These are phyloP conservation scores for Lycocorax pyrrhopterus DNA, from an alignment of 2,113 vertebrate species.

Conservation along the genomic window DNA sequence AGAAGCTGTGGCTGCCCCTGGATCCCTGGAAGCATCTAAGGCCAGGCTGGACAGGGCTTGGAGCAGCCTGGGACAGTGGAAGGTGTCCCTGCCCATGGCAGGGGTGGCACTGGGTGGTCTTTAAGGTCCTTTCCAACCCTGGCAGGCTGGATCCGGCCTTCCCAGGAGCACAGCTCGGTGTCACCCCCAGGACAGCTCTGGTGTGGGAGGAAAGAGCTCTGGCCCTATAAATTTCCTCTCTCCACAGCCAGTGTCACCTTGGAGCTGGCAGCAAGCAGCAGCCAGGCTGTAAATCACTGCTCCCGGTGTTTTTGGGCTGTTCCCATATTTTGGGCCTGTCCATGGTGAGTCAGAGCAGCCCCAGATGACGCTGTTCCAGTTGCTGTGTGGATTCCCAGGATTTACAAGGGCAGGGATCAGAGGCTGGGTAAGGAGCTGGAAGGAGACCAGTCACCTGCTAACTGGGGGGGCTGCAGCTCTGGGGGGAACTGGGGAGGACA, in stretches of 20 bases:
- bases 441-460: background rate
- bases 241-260: rapidly evolving
- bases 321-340: background rate
- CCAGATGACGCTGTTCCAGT: background rate
- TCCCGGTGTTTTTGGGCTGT: rapidly evolving
- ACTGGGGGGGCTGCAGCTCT: background rate
- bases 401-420: background rate
- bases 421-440: background rate
- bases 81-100: background rate
- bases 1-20: background rate
- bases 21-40: rapidly evolving
- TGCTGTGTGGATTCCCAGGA: background rate
- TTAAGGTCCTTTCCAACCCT: background rate
- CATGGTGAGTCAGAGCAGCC: background rate
- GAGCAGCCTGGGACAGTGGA: rapidly evolving
- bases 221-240: background rate
- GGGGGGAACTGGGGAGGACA: background rate
- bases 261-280: background rate
- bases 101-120: rapidly evolving
- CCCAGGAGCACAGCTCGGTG: rapidly evolving
- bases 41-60: rapidly evolving
- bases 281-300: background rate
- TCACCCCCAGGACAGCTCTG: background rate
- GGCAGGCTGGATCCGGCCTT: background rate
- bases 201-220: background rate